Percentiles rank a stretch among this genome's conserved stretches.
These are phyloP conservation scores for Luperina nickerlii DNA, from an alignment of 2,888 invertebrate genomes.

Conservation along the genomic window DNA sequence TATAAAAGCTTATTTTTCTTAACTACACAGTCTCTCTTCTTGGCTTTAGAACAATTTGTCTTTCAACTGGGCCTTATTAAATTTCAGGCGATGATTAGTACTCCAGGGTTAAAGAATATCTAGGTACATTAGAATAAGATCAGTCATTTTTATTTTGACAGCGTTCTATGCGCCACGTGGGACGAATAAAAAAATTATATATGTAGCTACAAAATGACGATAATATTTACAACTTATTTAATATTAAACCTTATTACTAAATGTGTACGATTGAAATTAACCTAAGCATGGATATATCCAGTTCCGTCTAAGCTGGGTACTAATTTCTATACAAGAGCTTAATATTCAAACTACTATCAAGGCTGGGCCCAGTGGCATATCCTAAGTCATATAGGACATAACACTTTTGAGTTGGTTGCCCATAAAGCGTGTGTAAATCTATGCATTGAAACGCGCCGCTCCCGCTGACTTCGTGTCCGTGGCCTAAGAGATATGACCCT, in stretches of 20 bases:
- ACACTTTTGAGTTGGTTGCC: background rate
- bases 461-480: too few relatives aligned
- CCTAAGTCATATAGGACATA: background rate
- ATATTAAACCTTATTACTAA: conserved; percentile 1
- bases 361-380: background rate
- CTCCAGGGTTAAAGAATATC: background rate
- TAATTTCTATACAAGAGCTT: background rate
- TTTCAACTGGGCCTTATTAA: background rate
- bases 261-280: conserved; percentile 1
- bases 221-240: background rate
- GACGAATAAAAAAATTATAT: background rate
- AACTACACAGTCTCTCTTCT: background rate
- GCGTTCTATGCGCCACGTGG: background rate
- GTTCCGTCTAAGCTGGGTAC: background rate
- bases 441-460: too few relatives aligned
- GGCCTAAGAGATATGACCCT: too few relatives aligned
- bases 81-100: background rate
- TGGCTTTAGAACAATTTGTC: background rate
- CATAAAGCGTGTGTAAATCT: background rate
- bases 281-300: background rate
- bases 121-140: background rate
- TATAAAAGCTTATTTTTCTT: background rate
- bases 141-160: background rate
- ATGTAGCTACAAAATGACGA: background rate
- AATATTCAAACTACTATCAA: background rate